Conservation (phyloP, 1,140 invertebrate species). For the Popillia japonica region DNA sequence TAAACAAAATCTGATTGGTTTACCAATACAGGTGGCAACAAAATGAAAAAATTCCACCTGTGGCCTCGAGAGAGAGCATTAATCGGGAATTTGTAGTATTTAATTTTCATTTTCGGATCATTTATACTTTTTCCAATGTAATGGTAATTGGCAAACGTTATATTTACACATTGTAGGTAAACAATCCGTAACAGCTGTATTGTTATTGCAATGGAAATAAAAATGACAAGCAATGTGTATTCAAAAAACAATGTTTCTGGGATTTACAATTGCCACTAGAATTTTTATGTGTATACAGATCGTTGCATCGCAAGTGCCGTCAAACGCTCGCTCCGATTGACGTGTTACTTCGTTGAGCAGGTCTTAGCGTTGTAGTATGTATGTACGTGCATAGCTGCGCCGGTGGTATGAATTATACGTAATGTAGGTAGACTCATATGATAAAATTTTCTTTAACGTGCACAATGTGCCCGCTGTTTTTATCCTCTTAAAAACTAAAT, state of each 20-base stretch:
- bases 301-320: too few relatives aligned
- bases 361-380: too few relatives aligned
- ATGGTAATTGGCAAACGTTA: background rate
- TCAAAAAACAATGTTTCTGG: background rate
- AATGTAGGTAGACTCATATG: too few relatives aligned
- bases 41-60: background rate
- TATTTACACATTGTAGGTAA: background rate
- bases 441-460: too few relatives aligned
- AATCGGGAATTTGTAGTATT: background rate
- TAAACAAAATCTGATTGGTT: background rate
- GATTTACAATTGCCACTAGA: background rate
- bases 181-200: slow-evolving; percentile 4
- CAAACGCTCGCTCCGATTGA: too few relatives aligned
- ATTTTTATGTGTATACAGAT: slow-evolving; percentile 1
- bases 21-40: background rate
- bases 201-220: background rate
- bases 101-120: background rate
- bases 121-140: background rate
- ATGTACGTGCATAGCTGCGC: too few relatives aligned
- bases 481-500: too few relatives aligned
- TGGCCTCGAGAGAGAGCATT: background rate
- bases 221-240: slow-evolving; percentile 6
- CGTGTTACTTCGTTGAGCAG: too few relatives aligned
- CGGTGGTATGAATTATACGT: too few relatives aligned
- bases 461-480: too few relatives aligned